These are phyloP conservation scores for Anguilla japonica DNA, from an alignment of 2,113 vertebrate genomes.

Conservation along the genomic window DNA sequence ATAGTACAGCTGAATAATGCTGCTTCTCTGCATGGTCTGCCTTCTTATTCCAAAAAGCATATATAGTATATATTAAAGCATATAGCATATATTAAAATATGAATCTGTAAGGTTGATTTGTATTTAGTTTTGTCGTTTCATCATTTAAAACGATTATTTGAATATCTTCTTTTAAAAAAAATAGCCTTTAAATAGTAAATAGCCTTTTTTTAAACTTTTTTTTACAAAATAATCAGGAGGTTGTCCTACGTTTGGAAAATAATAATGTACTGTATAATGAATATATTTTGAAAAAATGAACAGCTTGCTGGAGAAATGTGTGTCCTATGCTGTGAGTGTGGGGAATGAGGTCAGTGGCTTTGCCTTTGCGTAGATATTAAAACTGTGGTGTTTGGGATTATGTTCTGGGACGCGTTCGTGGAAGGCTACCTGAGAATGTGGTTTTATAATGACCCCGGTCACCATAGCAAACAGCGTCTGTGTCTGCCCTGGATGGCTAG, in stretches of 20 bases:
- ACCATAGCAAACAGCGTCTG: background rate
- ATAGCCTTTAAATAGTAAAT: too few species aligned
- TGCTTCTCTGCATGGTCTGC: background rate
- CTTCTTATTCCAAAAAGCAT: too few species aligned
- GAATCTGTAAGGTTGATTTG: too few species aligned
- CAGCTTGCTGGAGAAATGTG: too few species aligned
- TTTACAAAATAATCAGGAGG: too few species aligned
- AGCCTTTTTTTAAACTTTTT: too few species aligned
- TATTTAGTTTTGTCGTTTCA: too few species aligned
- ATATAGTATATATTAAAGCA: too few species aligned
- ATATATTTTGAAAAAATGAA: background rate
- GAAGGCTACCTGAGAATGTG: background rate
- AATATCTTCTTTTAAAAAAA: too few species aligned
- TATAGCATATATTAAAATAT: too few species aligned
- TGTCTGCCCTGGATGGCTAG: background rate
- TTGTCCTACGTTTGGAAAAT: too few species aligned
- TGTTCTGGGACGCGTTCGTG: background rate
- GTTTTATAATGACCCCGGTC: background rate
- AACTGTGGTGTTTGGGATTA: background rate
- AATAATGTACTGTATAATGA: background rate
- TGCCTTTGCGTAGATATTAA: background rate
- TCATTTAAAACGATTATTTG: background rate
- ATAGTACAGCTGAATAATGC: background rate
- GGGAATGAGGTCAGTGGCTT: background rate
- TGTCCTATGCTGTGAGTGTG: background rate